Evolutionary conservation across 1,140 invertebrate species (phyloP), one percentile per base, ranked within the genome.

Genomic region (Drosophila saltans): DNA sequence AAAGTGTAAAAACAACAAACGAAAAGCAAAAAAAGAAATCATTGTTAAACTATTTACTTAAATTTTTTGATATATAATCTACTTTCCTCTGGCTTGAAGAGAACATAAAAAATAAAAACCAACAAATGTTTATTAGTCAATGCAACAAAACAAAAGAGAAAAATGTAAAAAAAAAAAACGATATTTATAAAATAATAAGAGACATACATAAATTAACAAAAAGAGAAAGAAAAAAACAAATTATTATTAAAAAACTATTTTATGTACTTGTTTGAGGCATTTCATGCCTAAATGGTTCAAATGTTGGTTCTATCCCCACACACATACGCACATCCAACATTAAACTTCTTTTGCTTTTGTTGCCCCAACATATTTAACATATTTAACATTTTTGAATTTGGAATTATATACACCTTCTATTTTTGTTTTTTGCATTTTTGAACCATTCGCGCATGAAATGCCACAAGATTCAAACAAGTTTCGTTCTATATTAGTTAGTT

Each of bases 271-370:
- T 68, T 80, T 78, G 71, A 26, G 58, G 52, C 70, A 84, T 80
- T 84, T 85, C 81, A 81, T 84, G 81, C 74, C 74, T 79, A 81
- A 84, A 81, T 85, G 81, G 81, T 84, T 84, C 81, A 80, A 52
- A 84, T 77, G 68, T 36, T 62, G 45, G 55, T 30, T 26, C 68
- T 40, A 59, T 69, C 63, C 61, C 40, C 40, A 56, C 69, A 77
- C 7, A 8, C 28, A 36, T 30, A 2, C 45, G 72, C 81, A 77
- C 73, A 72, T 36, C 11, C 8, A 21, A 28, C 41, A 64, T 10
- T 39, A 52, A 33, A 48, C 26, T 52, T 52, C 45, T 9, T 16
- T 16, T 21, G 28, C 11, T 16, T 21, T 43, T n/a, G 11, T 16
- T 43, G n/a, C 8, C 45, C 21, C 8, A 52, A 52, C n/a, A n/a